A percentile compares a stretch with the other conserved stretches of the same genome.
phyloP scores from a whole-genome alignment of 2,888 invertebrate species.

The Pollenia amentaria region DNA sequence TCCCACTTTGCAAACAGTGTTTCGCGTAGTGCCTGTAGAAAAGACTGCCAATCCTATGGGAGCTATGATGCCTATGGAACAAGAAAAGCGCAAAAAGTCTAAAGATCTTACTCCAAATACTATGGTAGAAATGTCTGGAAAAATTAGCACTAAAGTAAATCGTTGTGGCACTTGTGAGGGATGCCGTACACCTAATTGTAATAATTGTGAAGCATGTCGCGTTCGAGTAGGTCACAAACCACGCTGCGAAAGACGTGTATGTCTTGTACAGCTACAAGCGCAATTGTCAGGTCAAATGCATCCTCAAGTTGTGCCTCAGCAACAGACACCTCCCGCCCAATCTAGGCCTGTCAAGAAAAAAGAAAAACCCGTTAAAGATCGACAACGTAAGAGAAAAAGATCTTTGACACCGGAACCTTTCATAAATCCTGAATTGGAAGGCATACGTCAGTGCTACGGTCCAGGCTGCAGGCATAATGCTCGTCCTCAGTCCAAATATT shows the following conservation, averaged over 20 bases:
- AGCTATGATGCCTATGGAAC: slow-evolving; percentile 61
- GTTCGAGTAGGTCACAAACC: slow-evolving; percentile 84
- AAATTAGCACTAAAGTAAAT: slow-evolving; percentile 70
- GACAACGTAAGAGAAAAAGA: slow-evolving; percentile 79
- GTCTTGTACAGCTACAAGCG: slow-evolving; percentile 79
- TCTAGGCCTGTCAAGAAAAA: slow-evolving; percentile 72
- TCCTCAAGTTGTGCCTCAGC: slow-evolving; percentile 75
- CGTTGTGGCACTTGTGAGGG: slow-evolving; percentile 92
- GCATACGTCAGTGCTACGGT: slow-evolving; percentile 94
- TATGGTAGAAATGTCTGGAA: slow-evolving; percentile 19
- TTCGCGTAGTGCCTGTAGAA: slow-evolving; percentile 82
- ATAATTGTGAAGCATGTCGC: slow-evolving; percentile 83
- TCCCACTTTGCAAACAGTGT: slow-evolving; percentile 89
- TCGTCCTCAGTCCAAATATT: slow-evolving; percentile 94
- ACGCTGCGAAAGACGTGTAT: slow-evolving; percentile 86
- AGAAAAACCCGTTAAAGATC: slow-evolving; percentile 79
- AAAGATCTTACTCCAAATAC: slow-evolving; percentile 70
- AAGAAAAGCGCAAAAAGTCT: slow-evolving; percentile 76
- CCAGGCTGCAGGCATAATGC: slow-evolving; percentile 94
- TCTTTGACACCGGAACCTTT: slow-evolving; percentile 82
- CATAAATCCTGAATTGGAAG: slow-evolving; percentile 86
- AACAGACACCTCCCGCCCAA: slow-evolving; percentile 64
- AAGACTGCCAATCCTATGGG: slow-evolving; percentile 76
- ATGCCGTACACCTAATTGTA: slow-evolving; percentile 85
- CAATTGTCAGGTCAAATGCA: slow-evolving; percentile 48